These are phyloP conservation scores for Calephelis perditalis DNA, from an alignment of 2,888 invertebrate genomes.

Conservation along the genomic window DNA sequence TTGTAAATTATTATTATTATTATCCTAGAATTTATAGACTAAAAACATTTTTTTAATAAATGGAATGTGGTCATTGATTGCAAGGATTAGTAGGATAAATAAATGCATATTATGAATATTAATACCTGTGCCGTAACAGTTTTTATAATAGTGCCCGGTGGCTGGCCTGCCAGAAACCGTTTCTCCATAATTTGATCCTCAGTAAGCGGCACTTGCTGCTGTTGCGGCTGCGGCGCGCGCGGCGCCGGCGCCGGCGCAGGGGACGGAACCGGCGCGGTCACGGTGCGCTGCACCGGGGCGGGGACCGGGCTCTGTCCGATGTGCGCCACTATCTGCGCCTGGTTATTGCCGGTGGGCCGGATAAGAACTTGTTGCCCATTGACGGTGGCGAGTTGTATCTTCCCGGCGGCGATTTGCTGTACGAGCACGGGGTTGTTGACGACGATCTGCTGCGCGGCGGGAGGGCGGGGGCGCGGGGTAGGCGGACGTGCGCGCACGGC, in stretches of 20 bases:
- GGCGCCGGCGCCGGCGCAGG: constrained; percentile 32
- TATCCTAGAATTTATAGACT: too few species aligned
- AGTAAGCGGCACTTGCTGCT: constrained; percentile 45
- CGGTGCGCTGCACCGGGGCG: constrained; percentile 29
- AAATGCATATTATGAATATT: too few species aligned
- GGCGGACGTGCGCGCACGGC: constrained; percentile 47
- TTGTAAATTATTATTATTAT: too few species aligned
- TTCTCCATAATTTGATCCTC: constrained; percentile 81
- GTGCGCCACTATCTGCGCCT: constrained; percentile 87
- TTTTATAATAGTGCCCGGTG: constrained; percentile 91
- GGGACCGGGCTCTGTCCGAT: constrained; percentile 77
- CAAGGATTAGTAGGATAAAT: too few species aligned
- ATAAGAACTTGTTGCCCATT: constrained; percentile 92
- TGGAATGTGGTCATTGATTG: too few species aligned
- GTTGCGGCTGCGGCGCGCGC: constrained; percentile 34
- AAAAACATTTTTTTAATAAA: too few species aligned
- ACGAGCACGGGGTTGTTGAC: constrained; percentile 87
- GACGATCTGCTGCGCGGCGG: constrained; percentile 82
- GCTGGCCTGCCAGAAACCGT: constrained; percentile 86
- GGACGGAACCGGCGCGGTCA: constrained; percentile 34
- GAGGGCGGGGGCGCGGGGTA: constrained; percentile 45
- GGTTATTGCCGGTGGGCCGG: constrained; percentile 86
- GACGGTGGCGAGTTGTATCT: constrained; percentile 89
- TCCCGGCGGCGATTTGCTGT: constrained; percentile 89
- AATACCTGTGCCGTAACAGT: constrained; percentile 88